These are phyloP conservation scores for Rambutsinella grinnellia DNA, from an alignment of 2,888 invertebrate genomes.

Conservation along the genomic window DNA sequence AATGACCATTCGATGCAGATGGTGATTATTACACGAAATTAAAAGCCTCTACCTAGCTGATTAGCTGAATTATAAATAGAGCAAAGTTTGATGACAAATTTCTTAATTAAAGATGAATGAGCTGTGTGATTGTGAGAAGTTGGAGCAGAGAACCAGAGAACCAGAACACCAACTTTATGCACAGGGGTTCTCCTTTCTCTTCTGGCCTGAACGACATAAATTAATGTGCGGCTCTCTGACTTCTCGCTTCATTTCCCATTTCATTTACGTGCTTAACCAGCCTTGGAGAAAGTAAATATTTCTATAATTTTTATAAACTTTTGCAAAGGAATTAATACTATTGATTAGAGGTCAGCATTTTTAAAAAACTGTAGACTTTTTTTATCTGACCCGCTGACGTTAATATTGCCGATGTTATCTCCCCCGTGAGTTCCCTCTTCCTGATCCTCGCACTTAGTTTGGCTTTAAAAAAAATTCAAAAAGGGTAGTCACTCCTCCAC, in stretches of 20 bases:
- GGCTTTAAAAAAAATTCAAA: not conserved
- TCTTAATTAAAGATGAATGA: constrained; percentile 55
- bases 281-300: constrained; percentile 47
- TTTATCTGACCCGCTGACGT: constrained; percentile 46
- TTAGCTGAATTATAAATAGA: constrained; percentile 7
- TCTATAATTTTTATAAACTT: too few species aligned
- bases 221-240: constrained; percentile 44
- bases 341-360: too few species aligned
- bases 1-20: constrained; percentile 44
- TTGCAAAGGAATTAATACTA: too few species aligned
- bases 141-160: not conserved
- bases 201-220: constrained; percentile 45
- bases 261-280: constrained; percentile 52
- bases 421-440: constrained; percentile 35
- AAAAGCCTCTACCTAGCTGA: not conserved
- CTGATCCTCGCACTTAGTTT: constrained; percentile 8
- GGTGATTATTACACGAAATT: constrained; percentile 4
- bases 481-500: constrained; percentile 24
- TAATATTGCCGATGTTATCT: constrained; percentile 45
- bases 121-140: constrained; percentile 47
- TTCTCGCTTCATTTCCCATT: constrained; percentile 49
- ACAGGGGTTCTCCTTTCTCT: too few species aligned
- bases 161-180: not conserved
- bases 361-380: too few species aligned
- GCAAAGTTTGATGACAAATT: constrained; percentile 50